Percentiles rank a stretch among this genome's conserved stretches.
These are phyloP conservation scores for Branchipolynoe longqiensis DNA, from an alignment of 2,888 invertebrate species.

Conservation along the genomic window DNA sequence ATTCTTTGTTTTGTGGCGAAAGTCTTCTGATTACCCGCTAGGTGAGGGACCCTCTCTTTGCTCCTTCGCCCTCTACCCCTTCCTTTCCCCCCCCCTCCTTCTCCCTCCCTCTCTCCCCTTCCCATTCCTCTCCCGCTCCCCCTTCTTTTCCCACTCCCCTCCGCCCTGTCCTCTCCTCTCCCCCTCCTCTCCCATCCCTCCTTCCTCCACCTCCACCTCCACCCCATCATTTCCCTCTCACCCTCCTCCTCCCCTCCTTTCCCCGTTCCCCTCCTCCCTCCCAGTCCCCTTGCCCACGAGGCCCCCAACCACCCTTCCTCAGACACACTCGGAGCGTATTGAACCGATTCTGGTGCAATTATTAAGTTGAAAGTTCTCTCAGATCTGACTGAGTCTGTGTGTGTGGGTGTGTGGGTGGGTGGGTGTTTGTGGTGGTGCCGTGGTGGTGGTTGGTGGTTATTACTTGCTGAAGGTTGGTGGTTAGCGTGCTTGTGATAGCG, in stretches of 20 bases:
- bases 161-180: neutral
- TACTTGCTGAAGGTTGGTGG: too few species aligned
- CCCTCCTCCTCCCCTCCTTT: neutral
- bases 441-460: too few species aligned
- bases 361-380: too few species aligned
- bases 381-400: too few species aligned
- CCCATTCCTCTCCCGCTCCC: neutral
- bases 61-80: neutral
- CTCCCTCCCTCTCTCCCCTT: neutral
- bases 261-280: neutral
- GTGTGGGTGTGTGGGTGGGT: too few species aligned
- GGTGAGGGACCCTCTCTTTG: neutral
- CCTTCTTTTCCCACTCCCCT: neutral
- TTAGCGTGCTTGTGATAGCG: too few species aligned
- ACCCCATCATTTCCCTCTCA: neutral
- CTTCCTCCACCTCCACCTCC: neutral
- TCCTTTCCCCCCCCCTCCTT: neutral
- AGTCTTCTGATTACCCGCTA: neutral
- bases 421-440: too few species aligned
- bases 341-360: too few species aligned
- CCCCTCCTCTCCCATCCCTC: neutral
- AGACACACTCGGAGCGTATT: too few species aligned
- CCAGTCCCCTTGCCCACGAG: neutral
- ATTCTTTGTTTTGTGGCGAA: neutral
- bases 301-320: neutral